Evolutionary conservation across 1,140 invertebrate genomes (phyloP), one percentile per base, ranked within the genome.

Genomic region (Liolophura sinensis): DNA sequence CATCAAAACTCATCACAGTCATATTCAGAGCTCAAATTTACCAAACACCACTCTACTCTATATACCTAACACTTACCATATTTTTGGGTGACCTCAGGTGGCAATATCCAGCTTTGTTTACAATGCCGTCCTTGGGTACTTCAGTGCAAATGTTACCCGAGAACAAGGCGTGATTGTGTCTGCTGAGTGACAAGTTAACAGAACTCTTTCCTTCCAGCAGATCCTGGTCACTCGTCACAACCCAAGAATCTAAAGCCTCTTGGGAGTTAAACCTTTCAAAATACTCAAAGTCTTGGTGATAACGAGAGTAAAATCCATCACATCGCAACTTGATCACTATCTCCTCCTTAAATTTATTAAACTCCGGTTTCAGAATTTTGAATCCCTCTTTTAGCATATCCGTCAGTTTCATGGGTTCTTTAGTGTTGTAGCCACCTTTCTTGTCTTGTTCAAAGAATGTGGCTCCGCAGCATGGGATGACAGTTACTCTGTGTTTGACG

Each of bases 121-220:
- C 86, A 65, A 84, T 85, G 18, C 94, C 94, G 88, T 96, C 93
- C 81, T 92, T 91, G 1, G 92, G 91, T 27, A 92, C 82, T 68
- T 88, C 85, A 0, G 88, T 89, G 74, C 88, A 88, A 0, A 95
- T 77, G 57, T 86, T 84, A 1, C 95, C 95, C 69, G 89, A 87
- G 80, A 97, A 97, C 18, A 92, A 72, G 0, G 87, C 93, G 70
- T 90, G 90, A 0, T 92, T 91, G 3, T 88, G 82, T 20, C 86
- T 79, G 73, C 90, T 92, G 5, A 86, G 71, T 5, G 70, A 71
- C 11, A 90, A 78, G 18, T 79, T 83, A 67, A 91, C 92, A 57
- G 76, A 86, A 77, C 93, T 96, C 75, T 85, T 90, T 5, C 95
- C 95, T 77, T 93, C 88, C 64, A 89, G 88, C 77, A 93, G 90